Evolutionary conservation across 1,140 invertebrate genomes (phyloP), one percentile per base, ranked within the genome.

Genomic region (Meloidogyne hapla): DNA sequence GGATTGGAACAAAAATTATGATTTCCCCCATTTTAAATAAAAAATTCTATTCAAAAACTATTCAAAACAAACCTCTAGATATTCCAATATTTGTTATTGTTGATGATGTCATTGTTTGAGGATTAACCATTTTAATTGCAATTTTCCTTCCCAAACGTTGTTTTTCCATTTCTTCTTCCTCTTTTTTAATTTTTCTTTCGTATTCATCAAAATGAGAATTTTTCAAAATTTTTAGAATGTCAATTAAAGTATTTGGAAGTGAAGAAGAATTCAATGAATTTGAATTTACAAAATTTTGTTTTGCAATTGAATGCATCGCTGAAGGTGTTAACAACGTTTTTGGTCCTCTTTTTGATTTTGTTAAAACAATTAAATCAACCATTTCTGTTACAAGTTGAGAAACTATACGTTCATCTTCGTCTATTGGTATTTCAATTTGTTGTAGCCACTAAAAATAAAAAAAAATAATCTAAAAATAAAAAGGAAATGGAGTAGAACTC

Each of bases 201-300:
- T 33, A n/a, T 66, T 66, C 64, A 25, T 66, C 64, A 66, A 66
- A 25, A 66, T 66, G 21, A 8, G 2, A 18, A 66, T 5, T 66
- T 66, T 66, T 66, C 6, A 66, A 66, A 25, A 6, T 6, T 56
- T 56, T 56, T 18, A 56, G n/a, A 56, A 56, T 56, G 18, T 56
- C 48, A 56, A 56, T n/a, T n/a, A 56, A 2, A 6, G 48, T 56
- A n/a, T 21, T 18, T 4, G 48, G 48, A n/a, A 56, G 18, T 6
- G 18, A 21, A 56, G 1, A 33, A 33, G 8, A 33, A 33, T 5
- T 33, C 8, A 8, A 5, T 33, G 33, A 5, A 5, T 3, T 33
- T 33, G 33, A 33, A 33, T 8, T 33, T 5, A 33, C 33, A 56
- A 56, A 56, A 56, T 56, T 45, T 13, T 56, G 48, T 56, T 56